Conservation (phyloP, 2,797 vertebrate genomes). For the Phoeniculus purpureus region DNA sequence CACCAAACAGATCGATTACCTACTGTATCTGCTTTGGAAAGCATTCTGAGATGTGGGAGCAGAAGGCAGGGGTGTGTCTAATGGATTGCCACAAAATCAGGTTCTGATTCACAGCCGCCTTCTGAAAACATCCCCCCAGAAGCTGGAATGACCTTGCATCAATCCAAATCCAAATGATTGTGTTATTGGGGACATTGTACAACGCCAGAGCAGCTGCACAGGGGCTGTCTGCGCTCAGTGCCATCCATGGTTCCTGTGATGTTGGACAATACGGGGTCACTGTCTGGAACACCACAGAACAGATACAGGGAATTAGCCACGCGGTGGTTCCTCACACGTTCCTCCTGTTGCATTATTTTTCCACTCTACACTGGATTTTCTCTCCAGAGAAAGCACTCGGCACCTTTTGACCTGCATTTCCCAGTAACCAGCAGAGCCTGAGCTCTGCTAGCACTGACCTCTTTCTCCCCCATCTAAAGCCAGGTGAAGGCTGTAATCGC, state of each 20-base stretch:
- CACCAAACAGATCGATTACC: no score
- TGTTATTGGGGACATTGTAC: conserved; percentile 8
- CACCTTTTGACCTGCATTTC: not conserved
- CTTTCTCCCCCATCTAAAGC: not conserved
- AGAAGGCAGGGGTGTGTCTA: not conserved
- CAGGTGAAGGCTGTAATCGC: rapidly evolving
- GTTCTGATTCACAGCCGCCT: not conserved
- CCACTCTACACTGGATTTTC: rapidly evolving
- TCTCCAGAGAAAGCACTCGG: rapidly evolving
- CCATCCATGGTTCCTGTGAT: not conserved
- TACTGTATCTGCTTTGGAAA: no score
- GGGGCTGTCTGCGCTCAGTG: not conserved
- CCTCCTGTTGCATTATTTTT: not conserved
- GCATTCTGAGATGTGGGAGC: no score
- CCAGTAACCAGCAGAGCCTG: not conserved
- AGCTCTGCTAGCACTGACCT: not conserved
- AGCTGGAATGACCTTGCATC: conserved; percentile 40
- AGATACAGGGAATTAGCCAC: not conserved
- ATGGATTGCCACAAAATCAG: conserved; percentile 7
- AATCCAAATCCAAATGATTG: not conserved
- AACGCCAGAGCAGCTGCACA: not conserved
- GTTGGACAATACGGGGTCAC: not conserved
- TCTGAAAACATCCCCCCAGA: not conserved
- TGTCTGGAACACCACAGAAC: not conserved
- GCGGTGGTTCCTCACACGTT: rapidly evolving